Evolutionary conservation across 2,797 vertebrate species (phyloP), one percentile per base, ranked within the genome.

Genomic region (Tolypeutes matacus): DNA sequence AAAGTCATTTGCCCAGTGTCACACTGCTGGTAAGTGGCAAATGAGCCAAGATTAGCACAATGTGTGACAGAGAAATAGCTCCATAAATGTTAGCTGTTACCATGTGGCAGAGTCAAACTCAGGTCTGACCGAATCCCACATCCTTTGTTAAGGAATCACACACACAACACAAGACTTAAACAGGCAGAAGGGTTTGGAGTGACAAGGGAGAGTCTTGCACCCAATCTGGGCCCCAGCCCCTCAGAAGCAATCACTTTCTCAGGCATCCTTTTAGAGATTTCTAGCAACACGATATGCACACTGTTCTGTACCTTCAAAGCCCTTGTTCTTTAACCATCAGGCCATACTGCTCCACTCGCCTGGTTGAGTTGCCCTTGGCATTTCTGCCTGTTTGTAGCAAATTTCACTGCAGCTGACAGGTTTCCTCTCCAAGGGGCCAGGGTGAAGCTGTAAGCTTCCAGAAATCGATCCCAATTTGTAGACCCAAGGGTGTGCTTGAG

Each of bases 251-350:
- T 8, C 14, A 27, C 36, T 13, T 29, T 51, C 80, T 69, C 27
- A 2, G 23, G 10, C 51, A 29, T 0, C 49, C 78, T 78, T 42
- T 31, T 5, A 56, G 58, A 27, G 42, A 34, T 6, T 53, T 60
- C 86, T 21, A 14, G 25, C 31, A 12, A 64, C 65, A 73, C 0
- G 1, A 20, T 0, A 7, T 12, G 13, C 0, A 49, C 2, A 21
- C 64, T n/a, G 9, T 42, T 29, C 13, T 7, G 51, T 5, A 53
- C 25, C 31, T 25, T 29, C 14, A 49, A 46, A 42, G 58, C 12
- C 11, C 58, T 34, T 34, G 14, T 29, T 36, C 89, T 11, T 15
- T 14, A 53, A 20, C 65, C 60, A 58, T 21, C 51, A 81, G 42
- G 85, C 1, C 4, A 3, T 34, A 3, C n/a, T n/a, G 89, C 4